Evolutionary conservation across 1,140 invertebrate species (phyloP).

Genomic region (Penaeus indicus): DNA sequence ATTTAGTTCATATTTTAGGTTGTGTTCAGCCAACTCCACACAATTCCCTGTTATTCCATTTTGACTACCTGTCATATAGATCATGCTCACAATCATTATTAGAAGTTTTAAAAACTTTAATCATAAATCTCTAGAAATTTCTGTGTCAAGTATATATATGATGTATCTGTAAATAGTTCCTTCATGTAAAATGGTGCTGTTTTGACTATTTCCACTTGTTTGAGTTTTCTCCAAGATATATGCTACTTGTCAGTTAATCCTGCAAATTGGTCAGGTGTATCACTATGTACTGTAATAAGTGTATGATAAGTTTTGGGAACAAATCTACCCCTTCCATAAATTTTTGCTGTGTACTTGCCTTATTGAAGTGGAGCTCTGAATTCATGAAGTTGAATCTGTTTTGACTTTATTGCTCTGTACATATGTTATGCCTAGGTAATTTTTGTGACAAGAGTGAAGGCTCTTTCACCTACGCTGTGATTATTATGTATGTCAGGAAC

Average conservation of each 20-base stretch:
- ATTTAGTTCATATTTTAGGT: slow-evolving; percentile 51
- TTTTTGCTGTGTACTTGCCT: slow-evolving; percentile 57
- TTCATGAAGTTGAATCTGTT: background rate
- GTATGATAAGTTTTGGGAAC: slow-evolving; percentile 56
- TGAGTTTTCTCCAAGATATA: slow-evolving; percentile 47
- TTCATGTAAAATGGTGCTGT: slow-evolving; percentile 59
- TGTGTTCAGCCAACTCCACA: slow-evolving; percentile 55
- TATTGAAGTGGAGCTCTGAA: slow-evolving; percentile 23
- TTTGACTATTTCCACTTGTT: slow-evolving; percentile 45
- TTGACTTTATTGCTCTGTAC: slow-evolving; percentile 36
- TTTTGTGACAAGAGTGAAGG: slow-evolving; percentile 31
- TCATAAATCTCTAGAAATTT: slow-evolving; percentile 38
- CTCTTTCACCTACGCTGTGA: slow-evolving; percentile 35
- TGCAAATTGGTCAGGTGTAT: slow-evolving; percentile 42
- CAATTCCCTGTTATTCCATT: slow-evolving; percentile 54
- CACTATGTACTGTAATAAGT: slow-evolving; percentile 39
- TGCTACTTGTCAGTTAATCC: slow-evolving; percentile 37
- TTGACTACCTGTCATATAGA: slow-evolving; percentile 49
- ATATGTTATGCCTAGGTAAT: slow-evolving; percentile 23
- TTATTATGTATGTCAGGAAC: slow-evolving; percentile 37
- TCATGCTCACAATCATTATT: slow-evolving; percentile 53
- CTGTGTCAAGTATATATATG: slow-evolving; percentile 43
- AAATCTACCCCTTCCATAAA: slow-evolving; percentile 59
- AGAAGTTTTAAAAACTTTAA: slow-evolving; percentile 35
- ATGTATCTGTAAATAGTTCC: slow-evolving; percentile 55